phyloP scores from a whole-genome alignment of 2,113 vertebrate genomes.

The Accipiter virgatus region DNA sequence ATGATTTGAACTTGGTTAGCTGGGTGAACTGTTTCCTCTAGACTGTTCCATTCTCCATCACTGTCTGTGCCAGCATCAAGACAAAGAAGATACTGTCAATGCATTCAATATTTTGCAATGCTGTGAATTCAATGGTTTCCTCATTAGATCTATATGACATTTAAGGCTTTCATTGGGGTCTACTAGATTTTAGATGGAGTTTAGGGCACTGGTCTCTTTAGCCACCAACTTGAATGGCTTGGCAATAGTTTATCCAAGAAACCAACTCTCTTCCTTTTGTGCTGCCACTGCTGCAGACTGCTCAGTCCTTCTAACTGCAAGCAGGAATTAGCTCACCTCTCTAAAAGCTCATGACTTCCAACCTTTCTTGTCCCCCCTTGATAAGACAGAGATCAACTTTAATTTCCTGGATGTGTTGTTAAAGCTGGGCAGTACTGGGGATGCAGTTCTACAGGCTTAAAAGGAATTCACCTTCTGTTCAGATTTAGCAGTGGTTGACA shows the following conservation, averaged over 20 bases:
- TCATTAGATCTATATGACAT: not conserved
- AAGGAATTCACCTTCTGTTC: conserved; percentile 17
- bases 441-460: conserved; percentile 28
- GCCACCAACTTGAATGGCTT: not conserved
- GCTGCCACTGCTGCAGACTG: not conserved
- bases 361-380: not conserved
- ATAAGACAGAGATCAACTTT: conserved; percentile 23
- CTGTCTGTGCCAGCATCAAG: not conserved
- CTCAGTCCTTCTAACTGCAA: not conserved
- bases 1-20: not conserved
- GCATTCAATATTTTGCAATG: not conserved
- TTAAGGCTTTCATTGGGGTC: not conserved
- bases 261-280: not conserved
- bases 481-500: conserved; percentile 33
- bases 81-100: not conserved
- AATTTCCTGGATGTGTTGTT: conserved; percentile 24
- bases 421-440: not conserved
- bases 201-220: not conserved
- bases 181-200: not conserved
- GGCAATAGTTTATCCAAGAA: not conserved
- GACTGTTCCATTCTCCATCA: not conserved
- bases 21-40: not conserved
- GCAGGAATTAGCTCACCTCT: conserved; percentile 28
- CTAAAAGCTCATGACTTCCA: not conserved
- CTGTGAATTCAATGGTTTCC: not conserved